Conservation (phyloP, 2,888 invertebrate species). For the Capitulum mitella region DNA sequence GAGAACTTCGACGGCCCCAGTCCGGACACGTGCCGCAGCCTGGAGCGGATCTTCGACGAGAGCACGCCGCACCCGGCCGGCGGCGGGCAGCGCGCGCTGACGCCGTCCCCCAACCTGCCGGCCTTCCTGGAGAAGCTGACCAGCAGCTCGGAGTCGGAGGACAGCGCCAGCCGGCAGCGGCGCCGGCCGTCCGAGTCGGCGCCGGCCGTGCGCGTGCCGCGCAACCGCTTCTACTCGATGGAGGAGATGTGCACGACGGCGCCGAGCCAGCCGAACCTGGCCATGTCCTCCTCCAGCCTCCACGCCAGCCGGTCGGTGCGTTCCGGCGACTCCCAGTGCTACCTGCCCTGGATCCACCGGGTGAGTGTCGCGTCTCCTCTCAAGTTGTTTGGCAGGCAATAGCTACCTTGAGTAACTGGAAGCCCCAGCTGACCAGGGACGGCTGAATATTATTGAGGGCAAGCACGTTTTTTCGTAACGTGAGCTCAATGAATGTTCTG, state of each 20-base stretch:
- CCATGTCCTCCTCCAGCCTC: background rate
- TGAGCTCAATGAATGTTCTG: too few relatives aligned
- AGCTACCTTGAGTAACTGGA: too few relatives aligned
- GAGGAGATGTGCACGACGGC: conserved; percentile 18
- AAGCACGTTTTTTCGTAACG: too few relatives aligned
- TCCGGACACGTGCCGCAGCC: background rate
- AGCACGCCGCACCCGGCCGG: background rate
- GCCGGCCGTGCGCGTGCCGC: conserved; percentile 14
- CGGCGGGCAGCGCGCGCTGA: background rate
- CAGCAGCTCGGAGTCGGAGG: conserved; percentile 8
- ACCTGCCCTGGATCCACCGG: conserved; percentile 5
- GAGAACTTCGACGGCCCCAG: background rate
- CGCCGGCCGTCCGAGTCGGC: background rate
- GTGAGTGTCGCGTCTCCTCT: too few relatives aligned
- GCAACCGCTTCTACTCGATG: conserved; percentile 15
- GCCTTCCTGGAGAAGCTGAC: conserved; percentile 24
- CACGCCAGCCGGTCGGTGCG: background rate
- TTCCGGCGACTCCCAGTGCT: background rate
- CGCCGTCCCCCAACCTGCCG: conserved; percentile 9
- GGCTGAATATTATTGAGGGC: too few relatives aligned
- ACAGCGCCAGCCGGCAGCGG: background rate
- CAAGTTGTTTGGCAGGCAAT: background rate
- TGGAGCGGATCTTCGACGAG: conserved; percentile 17
- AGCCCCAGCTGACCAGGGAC: too few relatives aligned
- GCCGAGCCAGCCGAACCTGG: conserved; percentile 1